A percentile compares a stretch with the other conserved stretches of the same genome.
These are phyloP conservation scores for Anseranas semipalmata DNA, from an alignment of 2,113 vertebrate genomes.

Conservation along the genomic window DNA sequence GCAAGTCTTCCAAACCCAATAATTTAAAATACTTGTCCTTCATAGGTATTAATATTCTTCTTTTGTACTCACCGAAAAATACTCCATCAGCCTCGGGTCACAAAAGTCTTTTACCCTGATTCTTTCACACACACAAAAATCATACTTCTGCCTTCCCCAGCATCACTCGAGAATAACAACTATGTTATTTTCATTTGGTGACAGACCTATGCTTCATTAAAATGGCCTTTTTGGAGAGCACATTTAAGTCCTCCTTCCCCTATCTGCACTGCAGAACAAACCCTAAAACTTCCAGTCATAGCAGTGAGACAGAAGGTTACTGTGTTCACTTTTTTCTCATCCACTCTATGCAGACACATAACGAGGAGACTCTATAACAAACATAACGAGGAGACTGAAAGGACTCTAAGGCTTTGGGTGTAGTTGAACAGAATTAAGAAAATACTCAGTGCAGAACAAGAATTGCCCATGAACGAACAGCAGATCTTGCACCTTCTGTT, in stretches of 20 bases:
- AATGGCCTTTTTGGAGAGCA: not conserved
- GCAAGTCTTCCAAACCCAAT: not conserved
- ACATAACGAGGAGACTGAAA: not conserved
- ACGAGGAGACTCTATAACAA: not conserved
- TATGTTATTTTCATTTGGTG: not conserved
- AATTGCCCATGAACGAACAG: rapidly evolving
- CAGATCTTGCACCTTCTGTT: not conserved
- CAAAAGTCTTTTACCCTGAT: not conserved
- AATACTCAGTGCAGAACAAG: not conserved
- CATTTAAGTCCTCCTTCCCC: not conserved
- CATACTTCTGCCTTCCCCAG: not conserved
- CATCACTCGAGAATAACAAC: not conserved
- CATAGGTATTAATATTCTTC: not conserved
- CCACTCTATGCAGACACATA: rapidly evolving
- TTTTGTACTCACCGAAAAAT: not conserved
- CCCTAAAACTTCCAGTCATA: not conserved
- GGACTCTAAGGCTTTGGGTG: not conserved
- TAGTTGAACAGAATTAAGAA: not conserved
- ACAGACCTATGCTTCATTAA: not conserved
- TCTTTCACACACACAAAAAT: not conserved
- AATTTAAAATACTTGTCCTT: not conserved
- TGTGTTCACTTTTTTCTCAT: not conserved
- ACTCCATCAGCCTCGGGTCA: rapidly evolving
- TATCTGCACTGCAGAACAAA: not conserved
- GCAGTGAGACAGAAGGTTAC: not conserved